Percentiles rank a stretch among this genome's conserved stretches.
Evolutionary conservation across 92 coral and sea anemone species (phyloP).

Genomic region (Zoanthus gigantus): DNA sequence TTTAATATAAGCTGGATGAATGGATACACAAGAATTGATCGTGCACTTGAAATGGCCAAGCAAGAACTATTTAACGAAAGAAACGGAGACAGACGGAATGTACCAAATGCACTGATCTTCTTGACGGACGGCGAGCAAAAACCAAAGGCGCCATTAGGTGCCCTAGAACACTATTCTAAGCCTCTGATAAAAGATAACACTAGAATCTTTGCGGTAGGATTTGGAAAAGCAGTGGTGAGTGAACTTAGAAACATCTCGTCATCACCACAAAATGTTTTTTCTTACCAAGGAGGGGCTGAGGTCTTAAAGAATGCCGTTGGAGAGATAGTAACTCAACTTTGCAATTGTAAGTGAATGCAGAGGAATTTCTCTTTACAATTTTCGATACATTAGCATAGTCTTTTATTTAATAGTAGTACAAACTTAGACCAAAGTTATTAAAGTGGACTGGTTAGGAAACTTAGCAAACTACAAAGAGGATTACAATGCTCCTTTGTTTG

Average conservation of each 20-base stretch:
- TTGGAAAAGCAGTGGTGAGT: neutral
- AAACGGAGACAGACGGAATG: neutral
- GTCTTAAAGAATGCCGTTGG: slow-evolving; percentile 21
- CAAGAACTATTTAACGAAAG: neutral
- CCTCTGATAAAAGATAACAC: neutral
- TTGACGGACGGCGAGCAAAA: slow-evolving; percentile 34
- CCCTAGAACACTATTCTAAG: neutral
- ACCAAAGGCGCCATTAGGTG: neutral
- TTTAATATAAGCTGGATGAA: slow-evolving; percentile 4
- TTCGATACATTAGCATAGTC: too few species aligned
- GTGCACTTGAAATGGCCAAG: neutral
- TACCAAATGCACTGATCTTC: slow-evolving; percentile 19
- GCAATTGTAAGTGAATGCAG: slow-evolving; percentile 31
- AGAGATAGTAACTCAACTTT: slow-evolving; percentile 32
- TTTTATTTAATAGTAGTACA: too few species aligned
- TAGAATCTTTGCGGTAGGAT: slow-evolving; percentile 26
- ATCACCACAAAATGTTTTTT: slow-evolving; percentile 1
- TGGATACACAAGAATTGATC: slow-evolving; percentile 12
- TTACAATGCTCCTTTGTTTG: too few species aligned
- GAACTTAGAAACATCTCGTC: slow-evolving; percentile 33
- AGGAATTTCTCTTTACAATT: too few species aligned
- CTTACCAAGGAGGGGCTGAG: slow-evolving; percentile 30
- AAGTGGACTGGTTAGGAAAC: too few species aligned
- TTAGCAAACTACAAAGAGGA: too few species aligned
- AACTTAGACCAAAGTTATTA: too few species aligned